These are phyloP conservation scores for Trilocha varians DNA, from an alignment of 2,888 invertebrate species.

Conservation along the genomic window DNA sequence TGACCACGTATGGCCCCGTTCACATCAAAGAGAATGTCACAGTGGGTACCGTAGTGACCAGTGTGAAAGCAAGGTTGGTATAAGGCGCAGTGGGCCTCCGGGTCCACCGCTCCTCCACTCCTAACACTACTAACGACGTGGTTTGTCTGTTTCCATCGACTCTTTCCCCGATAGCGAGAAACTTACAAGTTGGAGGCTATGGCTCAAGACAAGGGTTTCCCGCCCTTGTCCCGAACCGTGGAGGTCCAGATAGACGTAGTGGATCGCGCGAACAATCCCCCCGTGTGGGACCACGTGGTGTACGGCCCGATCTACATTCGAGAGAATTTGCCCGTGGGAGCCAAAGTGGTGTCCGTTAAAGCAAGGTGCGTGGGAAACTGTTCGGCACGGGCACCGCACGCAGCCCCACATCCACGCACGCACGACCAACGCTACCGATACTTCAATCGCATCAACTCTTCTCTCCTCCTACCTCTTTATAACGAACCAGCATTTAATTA, in stretches of 20 bases:
- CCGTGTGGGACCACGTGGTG: constrained; percentile 96
- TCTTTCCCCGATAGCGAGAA: constrained; percentile 87
- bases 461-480: too few species aligned
- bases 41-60: constrained; percentile 98
- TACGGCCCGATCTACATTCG: constrained; percentile 98
- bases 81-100: constrained; percentile 70
- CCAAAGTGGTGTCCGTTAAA: constrained; percentile 98
- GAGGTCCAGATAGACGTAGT: constrained; percentile 99
- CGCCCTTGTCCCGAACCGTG: constrained; percentile 95
- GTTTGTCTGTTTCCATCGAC: constrained; percentile 78
- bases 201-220: constrained; percentile 98
- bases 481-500: too few species aligned
- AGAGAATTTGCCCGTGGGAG: constrained; percentile 98
- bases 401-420: constrained; percentile 72
- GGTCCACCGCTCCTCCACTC: constrained; percentile 66
- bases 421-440: too few species aligned
- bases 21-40: constrained; percentile 99
- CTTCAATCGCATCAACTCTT: too few species aligned
- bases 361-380: constrained; percentile 90
- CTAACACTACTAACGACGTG: constrained; percentile 79
- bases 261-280: constrained; percentile 97
- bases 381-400: constrained; percentile 76
- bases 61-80: constrained; percentile 98
- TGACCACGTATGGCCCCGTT: constrained; percentile 96
- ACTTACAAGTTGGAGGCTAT: constrained; percentile 98